Conservation (phyloP, 2,888 invertebrate species). For the Itoplectis maculator region DNA sequence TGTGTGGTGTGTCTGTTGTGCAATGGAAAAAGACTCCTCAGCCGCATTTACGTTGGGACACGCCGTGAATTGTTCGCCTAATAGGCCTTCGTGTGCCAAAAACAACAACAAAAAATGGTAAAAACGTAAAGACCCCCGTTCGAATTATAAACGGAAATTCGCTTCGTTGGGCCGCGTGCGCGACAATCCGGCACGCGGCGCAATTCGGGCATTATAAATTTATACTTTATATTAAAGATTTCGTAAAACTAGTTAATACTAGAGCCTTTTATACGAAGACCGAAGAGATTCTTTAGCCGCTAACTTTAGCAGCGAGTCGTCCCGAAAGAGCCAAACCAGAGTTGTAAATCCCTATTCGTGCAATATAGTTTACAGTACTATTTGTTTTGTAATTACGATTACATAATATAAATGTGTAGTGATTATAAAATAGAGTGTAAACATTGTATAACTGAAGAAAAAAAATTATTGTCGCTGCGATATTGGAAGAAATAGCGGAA, state of each 20-base stretch:
- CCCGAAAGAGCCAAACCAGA: constrained; percentile 43
- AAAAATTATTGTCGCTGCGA: too few relatives aligned
- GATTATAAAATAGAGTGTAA: too few relatives aligned
- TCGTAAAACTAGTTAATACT: constrained; percentile 72
- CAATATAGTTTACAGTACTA: too few relatives aligned
- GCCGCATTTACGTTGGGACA: constrained; percentile 64
- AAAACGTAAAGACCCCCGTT: constrained; percentile 20
- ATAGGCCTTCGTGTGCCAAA: constrained; percentile 68
- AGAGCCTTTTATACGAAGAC: constrained; percentile 69
- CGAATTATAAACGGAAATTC: constrained; percentile 44
- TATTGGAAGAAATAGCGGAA: too few relatives aligned
- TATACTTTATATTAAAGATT: constrained; percentile 67
- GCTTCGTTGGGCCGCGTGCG: constrained; percentile 55
- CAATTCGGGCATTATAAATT: constrained; percentile 67
- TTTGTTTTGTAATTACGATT: too few relatives aligned
- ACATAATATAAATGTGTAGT: too few relatives aligned
- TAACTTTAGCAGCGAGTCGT: constrained; percentile 54
- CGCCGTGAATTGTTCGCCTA: constrained; percentile 67
- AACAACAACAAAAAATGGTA: constrained; percentile 33
- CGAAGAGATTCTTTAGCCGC: constrained; percentile 62
- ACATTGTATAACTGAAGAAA: too few relatives aligned
- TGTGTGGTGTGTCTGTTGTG: not conserved
- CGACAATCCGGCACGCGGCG: constrained; percentile 58
- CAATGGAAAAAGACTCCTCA: constrained; percentile 62
- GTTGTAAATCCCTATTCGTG: too few relatives aligned